Base-by-base conservation (phyloP, 2,797 vertebrate genomes). In the Diplodus puntazzo region DNA sequence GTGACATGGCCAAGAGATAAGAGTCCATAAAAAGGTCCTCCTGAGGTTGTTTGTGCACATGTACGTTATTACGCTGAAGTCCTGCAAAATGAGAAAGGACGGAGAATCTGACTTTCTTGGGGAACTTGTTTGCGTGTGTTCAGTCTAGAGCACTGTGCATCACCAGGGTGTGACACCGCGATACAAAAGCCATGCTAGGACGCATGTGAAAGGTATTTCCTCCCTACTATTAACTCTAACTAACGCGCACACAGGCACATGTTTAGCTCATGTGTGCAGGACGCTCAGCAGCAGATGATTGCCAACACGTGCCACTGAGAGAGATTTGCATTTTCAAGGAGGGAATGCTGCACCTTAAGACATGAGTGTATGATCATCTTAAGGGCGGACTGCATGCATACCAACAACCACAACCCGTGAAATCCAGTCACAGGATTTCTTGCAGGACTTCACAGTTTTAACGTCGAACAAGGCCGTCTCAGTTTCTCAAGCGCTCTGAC, bases 351-450 rank as follows among this genome's bases (percentile, higher is more conserved):
- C 53, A 60, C 11, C 7, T 4, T 48, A n/a, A 4, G 30, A 53
- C 16, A 12, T 25, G 25, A 2, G 27, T 67, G 58, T 11, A 27
- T 58, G 54, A 20, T 25, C 21, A 45, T 57, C 8, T 17, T 61
- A 25, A 65, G 2, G 9, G 4, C 11, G 58, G 45, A 46, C 63
- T 48, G 27, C 25, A 69, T 53, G 66, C 55, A 71, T 13, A 34
- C 10, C 30, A 50, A 21, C 34, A 39, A 46, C 43, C 43, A 43
- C n/a, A 65, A 25, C 27, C 25, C 25, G 21, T 73, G 23, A 42
- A 65, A 63, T 71, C 20, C 53, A 59, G 23, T 65, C 21, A 46
- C 54, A 61, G 25, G 45, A 65, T 69, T 69, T 81, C 39, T 27
- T 69, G 48, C 43, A 65, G 42, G 52, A 60, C 43, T 67, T 53